A percentile compares a stretch with the other conserved stretches of the same genome.
Conservation (phyloP, 2,797 vertebrate genomes). For the Phrynocephalus forsythii region DNA sequence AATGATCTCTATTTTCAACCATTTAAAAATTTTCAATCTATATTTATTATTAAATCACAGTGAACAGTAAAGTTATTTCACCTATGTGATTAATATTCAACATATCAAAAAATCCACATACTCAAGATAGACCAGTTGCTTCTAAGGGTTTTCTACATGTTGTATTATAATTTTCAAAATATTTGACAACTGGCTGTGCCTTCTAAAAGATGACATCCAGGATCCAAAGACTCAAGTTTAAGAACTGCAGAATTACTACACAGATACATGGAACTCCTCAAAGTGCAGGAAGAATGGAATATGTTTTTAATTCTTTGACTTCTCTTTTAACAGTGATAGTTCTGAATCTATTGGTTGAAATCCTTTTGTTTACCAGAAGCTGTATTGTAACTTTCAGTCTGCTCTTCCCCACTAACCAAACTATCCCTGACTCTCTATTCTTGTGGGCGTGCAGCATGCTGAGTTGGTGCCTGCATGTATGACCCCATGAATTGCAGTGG, state of each 20-base stretch:
- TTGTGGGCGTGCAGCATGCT: not conserved
- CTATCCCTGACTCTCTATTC: not conserved
- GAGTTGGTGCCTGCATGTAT: not conserved
- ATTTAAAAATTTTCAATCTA: not conserved
- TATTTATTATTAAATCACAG: constrained; percentile 3
- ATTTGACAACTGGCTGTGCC: not conserved
- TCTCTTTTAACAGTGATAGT: not conserved
- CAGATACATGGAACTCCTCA: not conserved
- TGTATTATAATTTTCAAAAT: not conserved
- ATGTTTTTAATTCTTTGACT: not conserved
- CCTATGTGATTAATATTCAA: constrained; percentile 10
- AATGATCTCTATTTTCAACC: not conserved
- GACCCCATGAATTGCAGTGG: not conserved
- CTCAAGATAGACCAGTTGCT: not conserved
- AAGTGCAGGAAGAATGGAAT: not conserved
- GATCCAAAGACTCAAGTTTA: not conserved
- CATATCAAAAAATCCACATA: not conserved
- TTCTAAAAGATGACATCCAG: not conserved
- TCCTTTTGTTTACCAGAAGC: not conserved
- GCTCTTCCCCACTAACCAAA: not conserved
- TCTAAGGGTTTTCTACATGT: not conserved
- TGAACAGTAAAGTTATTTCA: constrained; percentile 1
- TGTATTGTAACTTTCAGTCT: too few relatives aligned
- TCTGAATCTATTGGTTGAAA: not conserved
- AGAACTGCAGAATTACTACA: not conserved